Evolutionary conservation across 2,888 invertebrate genomes (phyloP), one percentile per base, ranked within the genome.

Genomic region (Diarsia dahlii): DNA sequence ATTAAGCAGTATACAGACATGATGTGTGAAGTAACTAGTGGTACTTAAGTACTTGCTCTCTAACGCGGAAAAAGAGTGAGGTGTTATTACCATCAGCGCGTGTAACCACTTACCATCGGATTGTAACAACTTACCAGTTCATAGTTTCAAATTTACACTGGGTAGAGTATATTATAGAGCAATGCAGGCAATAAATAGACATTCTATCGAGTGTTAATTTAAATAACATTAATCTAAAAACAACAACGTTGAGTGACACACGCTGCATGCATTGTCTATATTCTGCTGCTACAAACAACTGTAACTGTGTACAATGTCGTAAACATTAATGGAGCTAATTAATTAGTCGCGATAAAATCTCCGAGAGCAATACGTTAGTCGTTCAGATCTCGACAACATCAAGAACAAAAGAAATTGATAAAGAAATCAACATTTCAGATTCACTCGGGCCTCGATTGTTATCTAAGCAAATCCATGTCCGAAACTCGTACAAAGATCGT

Each of bases 391-490:
- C 78, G 58, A 82, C 60, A 70, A 82, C 74, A 69, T 72, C 77
- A 46, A 39, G 4, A 76, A 77, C 82, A 80, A 86, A 90, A 89
- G 85, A 89, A 88, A 83, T 88, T 90, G 91, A 92, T 92, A 90
- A 93, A 93, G 92, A 93, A 92, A 92, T 92, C 91, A 93, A 90
- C 89, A 90, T 86, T 84, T 88, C 81, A 81, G 80, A 89, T 89
- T 84, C 87, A 86, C 85, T 90, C 86, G 76, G 78, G 84, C 85
- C 87, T 87, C 86, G 92, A 91, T 88, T 87, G 78, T 87, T 87
- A 89, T 89, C 90, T 87, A 84, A 87, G 81, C 84, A 85, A 88
- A 90, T 88, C 87, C 88, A 89, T 87, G 89, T 88, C 85, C 84
- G 77, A 87, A 88, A 83, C 82, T 87, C 87, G 84, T 78, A 84